Base-by-base conservation (phyloP, 2,113 vertebrate species). In the Petaurus breviceps region DNA sequence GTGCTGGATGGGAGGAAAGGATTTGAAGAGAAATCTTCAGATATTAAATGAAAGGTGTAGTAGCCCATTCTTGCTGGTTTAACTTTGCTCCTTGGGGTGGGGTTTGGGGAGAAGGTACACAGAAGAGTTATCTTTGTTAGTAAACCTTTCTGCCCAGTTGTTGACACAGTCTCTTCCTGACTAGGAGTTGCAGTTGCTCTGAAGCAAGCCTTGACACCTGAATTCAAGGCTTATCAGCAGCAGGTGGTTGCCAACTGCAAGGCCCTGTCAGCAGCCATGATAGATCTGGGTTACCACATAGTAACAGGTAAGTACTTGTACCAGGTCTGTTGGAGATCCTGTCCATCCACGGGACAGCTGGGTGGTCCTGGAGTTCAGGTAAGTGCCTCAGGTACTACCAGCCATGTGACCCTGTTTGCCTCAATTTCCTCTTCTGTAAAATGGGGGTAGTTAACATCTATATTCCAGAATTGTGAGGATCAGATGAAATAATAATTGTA, bases 181-280 rank as follows among this genome's bases (percentile, higher is more conserved):
- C 0, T 95, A 99, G 99, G 99, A 92, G 99, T 99, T 0, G 99
- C 99, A 0, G 99, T 99, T 8, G 99, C 99, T 0, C 98, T 99
- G 97, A 99, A 98, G 94, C 99, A 99, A 98, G 99, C 99, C 95
- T 98, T 99, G 98, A 99, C 99, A 0, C 98, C 99, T 0, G 99
- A 99, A 97, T 99, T 99, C 91, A 99, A 98, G 96, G 96, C 98
- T 14, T 99, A 99, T 93, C 99, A 99, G 98, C 90, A 92, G 90
- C 99, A 99, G 98, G 99, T 99, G 96, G 98, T 99, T 0, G 97
- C 98, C 2, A 99, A 99, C 97, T 99, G 99, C 98, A 99, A 93
- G 95, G 98, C 98, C 0, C 94, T 99, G 23, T 98, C 99, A 0
- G 96, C 94, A 0, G 95, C 98, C 0, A 98, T 99, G 28, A 97